phyloP scores from a whole-genome alignment of 2,888 invertebrate genomes.

The Neocrepidodera transversa region DNA sequence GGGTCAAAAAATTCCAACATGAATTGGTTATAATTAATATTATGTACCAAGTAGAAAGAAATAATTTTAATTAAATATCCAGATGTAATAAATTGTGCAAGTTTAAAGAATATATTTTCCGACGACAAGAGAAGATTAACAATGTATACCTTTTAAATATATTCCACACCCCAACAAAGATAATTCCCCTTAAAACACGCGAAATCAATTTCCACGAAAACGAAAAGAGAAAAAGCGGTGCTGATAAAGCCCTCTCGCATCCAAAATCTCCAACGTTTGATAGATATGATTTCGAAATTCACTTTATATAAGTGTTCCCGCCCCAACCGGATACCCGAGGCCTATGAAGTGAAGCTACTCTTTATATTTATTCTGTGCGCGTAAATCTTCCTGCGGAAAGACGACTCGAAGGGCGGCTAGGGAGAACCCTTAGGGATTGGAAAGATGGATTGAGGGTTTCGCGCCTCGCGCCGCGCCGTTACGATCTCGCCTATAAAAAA shows the following conservation, averaged over 20 bases:
- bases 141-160: too few species aligned
- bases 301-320: slow-evolving; percentile 56
- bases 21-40: too few species aligned
- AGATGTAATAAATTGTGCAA: too few species aligned
- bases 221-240: slow-evolving; percentile 11
- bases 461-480: slow-evolving; percentile 47
- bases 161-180: too few species aligned
- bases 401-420: slow-evolving; percentile 39
- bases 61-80: too few species aligned
- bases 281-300: slow-evolving; percentile 59
- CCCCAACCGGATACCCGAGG: slow-evolving; percentile 40
- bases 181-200: background rate
- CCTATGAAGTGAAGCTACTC: slow-evolving; percentile 41
- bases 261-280: slow-evolving; percentile 48
- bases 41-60: too few species aligned
- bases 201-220: slow-evolving; percentile 10
- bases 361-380: slow-evolving; percentile 51
- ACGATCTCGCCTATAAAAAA: slow-evolving; percentile 48
- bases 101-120: too few species aligned
- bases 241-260: slow-evolving; percentile 24
- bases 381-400: slow-evolving; percentile 56
- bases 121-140: too few species aligned
- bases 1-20: too few species aligned
- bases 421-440: slow-evolving; percentile 45
- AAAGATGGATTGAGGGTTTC: slow-evolving; percentile 52